Evolutionary conservation across 2,888 invertebrate species (phyloP).

Genomic region (Drosophila paranaensis): DNA sequence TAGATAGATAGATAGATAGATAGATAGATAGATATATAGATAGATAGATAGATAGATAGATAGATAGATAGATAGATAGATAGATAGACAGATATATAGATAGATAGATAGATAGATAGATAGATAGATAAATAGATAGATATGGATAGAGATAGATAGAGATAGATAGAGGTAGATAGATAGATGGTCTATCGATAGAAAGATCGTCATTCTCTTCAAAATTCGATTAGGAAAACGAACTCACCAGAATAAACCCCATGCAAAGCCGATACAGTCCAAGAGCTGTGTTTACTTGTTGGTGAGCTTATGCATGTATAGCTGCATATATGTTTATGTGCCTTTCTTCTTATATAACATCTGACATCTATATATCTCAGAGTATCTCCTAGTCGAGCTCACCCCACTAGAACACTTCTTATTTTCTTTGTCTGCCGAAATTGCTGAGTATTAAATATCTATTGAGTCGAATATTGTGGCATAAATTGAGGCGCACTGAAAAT

Average conservation of each 20-base stretch:
- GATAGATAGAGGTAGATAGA: no score
- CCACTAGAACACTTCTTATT: not conserved
- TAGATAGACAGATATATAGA: not conserved
- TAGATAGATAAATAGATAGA: no score
- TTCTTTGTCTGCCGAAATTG: conserved; percentile 37
- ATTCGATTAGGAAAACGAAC: no score
- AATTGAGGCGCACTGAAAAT: conserved; percentile 44
- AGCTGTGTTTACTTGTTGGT: not conserved
- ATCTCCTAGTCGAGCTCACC: not conserved
- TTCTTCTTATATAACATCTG: no score
- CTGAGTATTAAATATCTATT: conserved; percentile 78
- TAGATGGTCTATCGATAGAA: no score
- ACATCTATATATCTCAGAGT: no score
- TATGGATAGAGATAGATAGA: no score
- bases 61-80: not conserved
- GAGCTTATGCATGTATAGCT: not conserved
- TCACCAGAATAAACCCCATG: not conserved
- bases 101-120: no score
- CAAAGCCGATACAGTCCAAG: not conserved
- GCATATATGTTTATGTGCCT: not conserved
- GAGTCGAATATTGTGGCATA: conserved; percentile 57
- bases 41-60: not conserved
- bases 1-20: not conserved
- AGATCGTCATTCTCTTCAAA: no score
- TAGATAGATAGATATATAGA: not conserved